Conservation (phyloP, 2,113 vertebrate species). For the Barbus barbus region DNA sequence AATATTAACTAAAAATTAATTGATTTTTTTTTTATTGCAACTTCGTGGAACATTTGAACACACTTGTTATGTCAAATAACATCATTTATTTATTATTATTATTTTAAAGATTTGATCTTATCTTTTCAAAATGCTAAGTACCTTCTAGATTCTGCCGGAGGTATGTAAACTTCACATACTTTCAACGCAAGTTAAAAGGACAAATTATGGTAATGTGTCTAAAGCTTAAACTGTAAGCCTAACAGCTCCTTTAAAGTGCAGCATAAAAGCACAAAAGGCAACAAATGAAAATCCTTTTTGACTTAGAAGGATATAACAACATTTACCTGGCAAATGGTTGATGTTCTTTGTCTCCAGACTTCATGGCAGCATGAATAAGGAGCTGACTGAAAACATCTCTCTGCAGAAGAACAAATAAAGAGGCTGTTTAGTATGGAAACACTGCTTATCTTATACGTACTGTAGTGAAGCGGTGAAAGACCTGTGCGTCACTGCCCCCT, state of each 20-base stretch:
- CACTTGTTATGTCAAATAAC: not conserved
- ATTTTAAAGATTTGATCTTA: not conserved
- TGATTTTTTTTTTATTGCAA: too few species aligned
- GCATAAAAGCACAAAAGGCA: not conserved
- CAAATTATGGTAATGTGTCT: not conserved
- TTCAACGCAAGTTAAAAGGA: not conserved
- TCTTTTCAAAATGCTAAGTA: not conserved
- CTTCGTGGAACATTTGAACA: not conserved
- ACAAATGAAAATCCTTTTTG: not conserved
- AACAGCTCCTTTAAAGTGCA: not conserved
- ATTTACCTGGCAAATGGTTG: constrained; percentile 83
- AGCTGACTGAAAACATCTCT: constrained; percentile 92
- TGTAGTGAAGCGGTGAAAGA: constrained; percentile 59
- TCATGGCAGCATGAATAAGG: constrained; percentile 87
- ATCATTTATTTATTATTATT: not conserved
- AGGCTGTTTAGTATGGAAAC: not conserved
- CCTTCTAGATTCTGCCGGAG: not conserved
- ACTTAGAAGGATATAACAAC: not conserved
- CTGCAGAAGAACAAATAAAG: constrained; percentile 68
- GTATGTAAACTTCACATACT: not conserved
- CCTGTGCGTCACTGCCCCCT: constrained; percentile 95
- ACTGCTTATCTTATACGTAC: not conserved
- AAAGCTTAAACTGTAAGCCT: not conserved
- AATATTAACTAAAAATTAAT: too few species aligned
- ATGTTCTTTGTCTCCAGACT: constrained; percentile 77